Evolutionary conservation across 2,888 invertebrate genomes (phyloP), one percentile per base, ranked within the genome.

Genomic region (Frankliniella intonsa): DNA sequence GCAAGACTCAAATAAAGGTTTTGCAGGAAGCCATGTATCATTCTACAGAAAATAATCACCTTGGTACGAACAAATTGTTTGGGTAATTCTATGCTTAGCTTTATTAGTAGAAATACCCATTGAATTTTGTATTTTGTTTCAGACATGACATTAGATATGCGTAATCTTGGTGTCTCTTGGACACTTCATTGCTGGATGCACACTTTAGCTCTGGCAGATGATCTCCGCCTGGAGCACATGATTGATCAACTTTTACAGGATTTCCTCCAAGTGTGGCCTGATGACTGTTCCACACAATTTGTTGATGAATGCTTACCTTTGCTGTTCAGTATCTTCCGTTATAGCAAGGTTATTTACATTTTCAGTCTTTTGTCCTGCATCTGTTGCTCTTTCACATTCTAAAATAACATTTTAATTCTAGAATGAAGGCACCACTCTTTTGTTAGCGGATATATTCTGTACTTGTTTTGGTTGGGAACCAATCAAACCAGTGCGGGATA

Each of bases 21-120:
- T 89, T 97, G 83, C 96, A 97, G 86, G 97, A 97, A 88, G 96
- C 97, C 38, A 95, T 97, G 95, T 97, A 97, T 87, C 96, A 96
- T 87, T 95, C 96, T 83, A 95, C 96, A 0, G 97, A 97, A 88
- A 96, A 95, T 87, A 95, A 96, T 86, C 94, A 96, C 88, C 89
- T 97, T 85, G 94, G 94, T 94, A 86, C 85, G 87, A 80, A 12
- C 3, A 76, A 76, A 22, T 38, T 80, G 17, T 19, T 49, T 5
- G n/a, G n/a, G n/a, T n/a, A 12, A 81, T 19, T 38, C 22, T n/a
- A 55, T 81, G 17, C 50, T 0, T 62, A 62, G 62, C n/a, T 17
- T 19, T 7, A 17, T 14, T 17, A 62, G 62, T 83, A 82, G 25
- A 9, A 80, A 81, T 76, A 50, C 55, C 27, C 80, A 50, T 82